Percentiles rank a stretch among this genome's conserved stretches.
phyloP scores from a whole-genome alignment of 1,140 invertebrate genomes.

The Phenacoccus solenopsis region DNA sequence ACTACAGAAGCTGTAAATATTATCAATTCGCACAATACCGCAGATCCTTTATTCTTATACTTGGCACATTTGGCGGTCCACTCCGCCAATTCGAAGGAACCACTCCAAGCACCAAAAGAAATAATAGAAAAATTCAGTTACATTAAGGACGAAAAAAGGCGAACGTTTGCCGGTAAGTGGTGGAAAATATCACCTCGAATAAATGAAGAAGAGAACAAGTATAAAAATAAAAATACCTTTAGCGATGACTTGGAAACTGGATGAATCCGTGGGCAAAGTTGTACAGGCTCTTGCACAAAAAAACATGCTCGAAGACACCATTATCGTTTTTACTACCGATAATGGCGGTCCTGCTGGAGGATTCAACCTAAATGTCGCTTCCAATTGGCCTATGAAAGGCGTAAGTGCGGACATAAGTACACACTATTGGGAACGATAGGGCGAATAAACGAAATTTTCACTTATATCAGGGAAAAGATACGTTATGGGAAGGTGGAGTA shows the following conservation, averaged over 20 bases:
- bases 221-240: slow-evolving; percentile 8
- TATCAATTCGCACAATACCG: slow-evolving; percentile 39
- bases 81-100: slow-evolving; percentile 39
- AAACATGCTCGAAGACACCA: slow-evolving; percentile 58
- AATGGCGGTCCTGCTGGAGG: slow-evolving; percentile 75
- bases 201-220: no score
- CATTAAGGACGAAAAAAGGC: slow-evolving; percentile 55
- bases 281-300: slow-evolving; percentile 48
- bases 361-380: slow-evolving; percentile 76
- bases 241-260: slow-evolving; percentile 67
- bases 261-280: slow-evolving; percentile 69
- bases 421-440: neutral
- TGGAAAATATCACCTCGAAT: no score
- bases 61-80: slow-evolving; percentile 69
- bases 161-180: slow-evolving; percentile 58
- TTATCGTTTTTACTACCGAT: slow-evolving; percentile 74
- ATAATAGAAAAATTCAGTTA: slow-evolving; percentile 59
- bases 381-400: slow-evolving; percentile 79
- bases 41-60: slow-evolving; percentile 58
- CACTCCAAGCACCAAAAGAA: slow-evolving; percentile 51
- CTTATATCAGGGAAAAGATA: neutral
- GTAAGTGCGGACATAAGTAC: slow-evolving; percentile 34
- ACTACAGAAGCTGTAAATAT: slow-evolving; percentile 40
- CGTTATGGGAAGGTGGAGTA: neutral
- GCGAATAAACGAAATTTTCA: no score